Conservation (phyloP, 2,888 invertebrate species). For the Lasioglossum figueresi region DNA sequence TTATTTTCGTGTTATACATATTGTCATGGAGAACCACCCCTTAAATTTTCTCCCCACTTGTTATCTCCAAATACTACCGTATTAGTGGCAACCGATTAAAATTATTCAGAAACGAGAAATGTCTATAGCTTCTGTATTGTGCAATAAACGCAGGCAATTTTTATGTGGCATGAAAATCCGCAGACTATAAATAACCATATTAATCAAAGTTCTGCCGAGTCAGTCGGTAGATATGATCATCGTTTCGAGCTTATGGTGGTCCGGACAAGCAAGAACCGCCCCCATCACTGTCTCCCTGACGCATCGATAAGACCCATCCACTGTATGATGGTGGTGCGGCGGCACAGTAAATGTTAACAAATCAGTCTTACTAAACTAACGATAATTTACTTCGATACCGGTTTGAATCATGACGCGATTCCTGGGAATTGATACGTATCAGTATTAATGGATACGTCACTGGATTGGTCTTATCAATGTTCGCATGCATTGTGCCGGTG, state of each 20-base stretch:
- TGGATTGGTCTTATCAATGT: constrained; percentile 12
- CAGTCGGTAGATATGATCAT: background rate
- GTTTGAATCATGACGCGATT: constrained; percentile 11
- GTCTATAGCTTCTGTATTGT: background rate
- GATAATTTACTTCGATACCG: constrained; percentile 17
- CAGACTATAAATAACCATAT: background rate
- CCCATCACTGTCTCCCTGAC: constrained; percentile 5
- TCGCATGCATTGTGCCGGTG: constrained; percentile 8
- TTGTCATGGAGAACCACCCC: too few relatives aligned
- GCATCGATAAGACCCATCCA: constrained; percentile 8
- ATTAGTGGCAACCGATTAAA: too few relatives aligned
- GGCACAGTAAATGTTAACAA: constrained; percentile 6
- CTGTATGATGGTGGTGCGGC: background rate
- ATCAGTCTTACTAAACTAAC: constrained; percentile 18
- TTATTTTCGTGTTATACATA: too few relatives aligned
- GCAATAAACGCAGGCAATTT: background rate
- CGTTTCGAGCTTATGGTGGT: background rate
- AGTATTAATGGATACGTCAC: constrained; percentile 21
- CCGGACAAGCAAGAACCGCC: background rate
- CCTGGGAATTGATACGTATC: constrained; percentile 20
- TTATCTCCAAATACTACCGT: too few relatives aligned
- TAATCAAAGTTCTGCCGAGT: background rate
- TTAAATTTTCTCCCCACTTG: too few relatives aligned
- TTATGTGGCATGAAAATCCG: background rate
- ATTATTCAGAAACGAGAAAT: too few relatives aligned